Evolutionary conservation across 2,888 invertebrate genomes (phyloP), one percentile per base, ranked within the genome.

Genomic region (Phortica okadai): DNA sequence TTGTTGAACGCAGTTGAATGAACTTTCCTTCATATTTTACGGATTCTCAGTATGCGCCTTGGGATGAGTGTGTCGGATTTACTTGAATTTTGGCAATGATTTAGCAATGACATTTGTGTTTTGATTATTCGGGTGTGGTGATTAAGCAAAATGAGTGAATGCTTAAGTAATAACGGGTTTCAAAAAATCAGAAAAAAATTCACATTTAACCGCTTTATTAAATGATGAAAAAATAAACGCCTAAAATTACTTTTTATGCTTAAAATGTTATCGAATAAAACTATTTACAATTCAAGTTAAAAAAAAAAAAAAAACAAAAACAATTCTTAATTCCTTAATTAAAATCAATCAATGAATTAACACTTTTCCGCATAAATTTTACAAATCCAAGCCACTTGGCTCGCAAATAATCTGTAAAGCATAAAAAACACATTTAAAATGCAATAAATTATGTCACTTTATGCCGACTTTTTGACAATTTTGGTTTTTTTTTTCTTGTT

Each of bases 1-100:
- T n/a, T 21, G 4, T 59, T 59, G 67, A 44, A 67, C 21, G 5
- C 67, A 67, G 67, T 67, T 67, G 67, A 67, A 67, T 44, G 67
- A 67, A 67, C 67, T 67, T 64, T 8, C 14, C 7, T 50, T 33
- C 4, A 5, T 1, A 33, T 2, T 33, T 33, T 2, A 33, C 33
- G 2, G 33, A 33, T 33, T 33, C 33, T 33, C 4, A 4, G 33
- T 5, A 33, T 33, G 33, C 33, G 33, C 4, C 21, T 21, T 21
- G 21, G 21, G 21, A 21, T 21, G 21, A 21, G 33, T 5, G 33
- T 50, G 50, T 50, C 10, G 50, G 14, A 50, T 50, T 50, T 50
- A 3, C 7, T 2, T n/a, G 59, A 59, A 59, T 7, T 21, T 6
- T 59, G 21, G n/a, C 10, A 14, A 54, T n/a, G 54, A 2, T n/a